These are phyloP conservation scores for Mellilla xanthometata DNA, from an alignment of 2,888 invertebrate genomes.

Conservation along the genomic window DNA sequence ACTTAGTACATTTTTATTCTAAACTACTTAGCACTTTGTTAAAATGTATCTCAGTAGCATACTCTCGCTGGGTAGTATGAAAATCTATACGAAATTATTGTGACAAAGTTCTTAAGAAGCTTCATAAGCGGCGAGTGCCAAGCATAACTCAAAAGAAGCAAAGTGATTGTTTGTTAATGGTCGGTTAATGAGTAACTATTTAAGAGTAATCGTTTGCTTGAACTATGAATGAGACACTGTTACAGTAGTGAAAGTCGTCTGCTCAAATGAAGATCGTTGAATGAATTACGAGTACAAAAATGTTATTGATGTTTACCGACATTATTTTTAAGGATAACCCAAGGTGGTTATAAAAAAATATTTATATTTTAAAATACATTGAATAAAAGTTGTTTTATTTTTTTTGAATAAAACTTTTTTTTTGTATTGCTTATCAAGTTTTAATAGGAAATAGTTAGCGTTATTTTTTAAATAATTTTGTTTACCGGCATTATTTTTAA, in stretches of 20 bases:
- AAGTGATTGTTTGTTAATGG: slow-evolving; percentile 35
- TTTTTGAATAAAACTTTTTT: too few relatives aligned
- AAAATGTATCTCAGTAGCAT: neutral
- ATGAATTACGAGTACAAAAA: too few relatives aligned
- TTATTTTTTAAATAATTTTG: too few relatives aligned
- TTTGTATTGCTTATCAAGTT: too few relatives aligned
- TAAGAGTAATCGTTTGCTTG: slow-evolving; percentile 37
- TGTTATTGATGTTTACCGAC: too few relatives aligned
- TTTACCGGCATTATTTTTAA: too few relatives aligned
- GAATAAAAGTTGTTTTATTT: too few relatives aligned
- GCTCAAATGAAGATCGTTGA: too few relatives aligned
- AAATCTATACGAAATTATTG: neutral
- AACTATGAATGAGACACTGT: slow-evolving; percentile 61
- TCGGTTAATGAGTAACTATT: slow-evolving; percentile 31
- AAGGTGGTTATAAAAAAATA: too few relatives aligned
- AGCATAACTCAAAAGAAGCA: slow-evolving; percentile 29
- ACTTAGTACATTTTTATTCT: neutral
- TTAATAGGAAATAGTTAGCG: too few relatives aligned
- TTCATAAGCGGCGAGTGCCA: slow-evolving; percentile 21
- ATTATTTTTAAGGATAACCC: too few relatives aligned
- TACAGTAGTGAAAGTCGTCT: slow-evolving; percentile 21
- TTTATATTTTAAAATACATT: too few relatives aligned
- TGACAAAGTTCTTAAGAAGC: slow-evolving; percentile 15
- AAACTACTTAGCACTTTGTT: neutral
- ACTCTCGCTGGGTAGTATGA: neutral